phyloP scores from a whole-genome alignment of 2,797 vertebrate species.

The Silurus aristotelis region DNA sequence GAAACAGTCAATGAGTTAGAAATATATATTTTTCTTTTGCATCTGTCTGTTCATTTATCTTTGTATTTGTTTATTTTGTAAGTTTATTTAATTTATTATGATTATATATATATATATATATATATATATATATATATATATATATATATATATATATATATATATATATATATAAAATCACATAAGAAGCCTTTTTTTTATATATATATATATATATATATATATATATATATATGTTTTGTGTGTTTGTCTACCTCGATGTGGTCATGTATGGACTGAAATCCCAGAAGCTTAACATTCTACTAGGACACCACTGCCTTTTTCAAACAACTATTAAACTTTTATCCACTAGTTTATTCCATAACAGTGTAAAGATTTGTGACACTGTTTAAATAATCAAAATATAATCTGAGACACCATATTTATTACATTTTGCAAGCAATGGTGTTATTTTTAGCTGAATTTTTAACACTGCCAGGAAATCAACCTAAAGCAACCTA shows the following conservation, averaged over 20 bases:
- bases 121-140: constrained; percentile 9
- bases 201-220: neutral
- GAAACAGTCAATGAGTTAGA: constrained; percentile 28
- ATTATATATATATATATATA: neutral
- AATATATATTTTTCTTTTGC: constrained; percentile 32
- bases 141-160: constrained; percentile 2
- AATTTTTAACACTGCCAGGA: constrained; percentile 34
- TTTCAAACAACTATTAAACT: constrained; percentile 10
- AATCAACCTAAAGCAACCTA: constrained; percentile 20
- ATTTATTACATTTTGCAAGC: neutral
- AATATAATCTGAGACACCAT: constrained; percentile 12
- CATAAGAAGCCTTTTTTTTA: constrained; percentile 51
- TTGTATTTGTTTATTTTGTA: neutral
- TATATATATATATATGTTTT: constrained; percentile 13
- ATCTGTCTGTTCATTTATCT: neutral
- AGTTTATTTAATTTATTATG: too few species aligned
- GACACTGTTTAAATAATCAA: constrained; percentile 20
- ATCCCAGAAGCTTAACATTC: constrained; percentile 41
- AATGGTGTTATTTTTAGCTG: constrained; percentile 14
- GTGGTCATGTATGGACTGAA: constrained; percentile 47
- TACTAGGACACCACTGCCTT: constrained; percentile 26
- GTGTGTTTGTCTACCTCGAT: constrained; percentile 63
- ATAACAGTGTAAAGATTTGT: constrained; percentile 25
- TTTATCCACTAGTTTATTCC: constrained; percentile 22
- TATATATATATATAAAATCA: constrained; percentile 24